These are phyloP conservation scores for Agrilus mali DNA, from an alignment of 2,888 invertebrate species.

Conservation along the genomic window DNA sequence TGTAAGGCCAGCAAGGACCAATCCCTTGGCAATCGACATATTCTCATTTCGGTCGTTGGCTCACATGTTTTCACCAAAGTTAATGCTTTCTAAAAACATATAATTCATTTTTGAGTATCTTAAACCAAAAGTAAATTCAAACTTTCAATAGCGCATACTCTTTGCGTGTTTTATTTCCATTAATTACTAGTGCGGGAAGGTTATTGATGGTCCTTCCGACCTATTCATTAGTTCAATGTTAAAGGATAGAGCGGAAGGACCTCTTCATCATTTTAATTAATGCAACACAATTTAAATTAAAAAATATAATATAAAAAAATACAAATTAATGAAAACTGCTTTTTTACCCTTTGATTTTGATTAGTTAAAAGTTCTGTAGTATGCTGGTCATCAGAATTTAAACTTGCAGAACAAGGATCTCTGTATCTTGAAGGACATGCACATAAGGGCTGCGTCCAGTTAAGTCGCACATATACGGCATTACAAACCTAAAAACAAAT, in stretches of 20 bases:
- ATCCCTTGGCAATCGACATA: constrained; percentile 77
- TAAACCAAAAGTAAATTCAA: no score
- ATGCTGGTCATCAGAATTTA: constrained; percentile 82
- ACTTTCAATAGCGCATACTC: no score
- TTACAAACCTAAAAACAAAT: constrained; percentile 62
- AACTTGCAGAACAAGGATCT: constrained; percentile 82
- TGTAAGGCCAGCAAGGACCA: constrained; percentile 86
- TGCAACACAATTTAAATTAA: no score
- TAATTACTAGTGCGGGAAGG: no score
- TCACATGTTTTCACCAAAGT: constrained; percentile 90
- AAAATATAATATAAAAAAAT: no score
- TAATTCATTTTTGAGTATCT: no score
- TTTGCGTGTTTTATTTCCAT: no score
- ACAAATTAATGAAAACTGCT: neutral
- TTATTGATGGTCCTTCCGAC: no score
- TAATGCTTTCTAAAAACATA: constrained; percentile 50
- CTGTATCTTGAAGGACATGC: constrained; percentile 81
- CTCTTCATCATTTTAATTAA: no score
- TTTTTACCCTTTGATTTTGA: constrained; percentile 37
- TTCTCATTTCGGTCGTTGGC: constrained; percentile 80
- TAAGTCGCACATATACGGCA: constrained; percentile 81
- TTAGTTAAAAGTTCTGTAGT: constrained; percentile 82
- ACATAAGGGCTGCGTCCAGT: constrained; percentile 86
- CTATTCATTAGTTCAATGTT: no score
- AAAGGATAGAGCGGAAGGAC: no score